Evolutionary conservation across 1,140 invertebrate species (phyloP).

Genomic region (Brachionus koreanus): DNA sequence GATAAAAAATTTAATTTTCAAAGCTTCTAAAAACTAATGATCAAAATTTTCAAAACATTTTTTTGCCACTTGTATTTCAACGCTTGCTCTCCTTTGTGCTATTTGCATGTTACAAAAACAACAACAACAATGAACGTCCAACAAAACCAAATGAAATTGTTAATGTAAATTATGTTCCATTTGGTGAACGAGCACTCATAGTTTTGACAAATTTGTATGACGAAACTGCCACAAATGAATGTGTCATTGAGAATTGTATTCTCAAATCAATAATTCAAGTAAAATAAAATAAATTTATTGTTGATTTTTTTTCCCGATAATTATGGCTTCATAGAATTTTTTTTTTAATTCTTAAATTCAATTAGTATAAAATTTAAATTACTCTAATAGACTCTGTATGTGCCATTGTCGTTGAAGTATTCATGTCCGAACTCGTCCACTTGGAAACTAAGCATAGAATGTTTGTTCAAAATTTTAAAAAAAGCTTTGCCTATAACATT

Average conservation of each 20-base stretch:
- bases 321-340: too few species aligned
- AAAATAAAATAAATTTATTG: neutral
- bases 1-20: neutral
- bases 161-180: conserved; percentile 76
- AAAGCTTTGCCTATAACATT: conserved; percentile 80
- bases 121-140: neutral
- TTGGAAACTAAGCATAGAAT: conserved; percentile 78
- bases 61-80: conserved; percentile 32
- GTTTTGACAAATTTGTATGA: conserved; percentile 78
- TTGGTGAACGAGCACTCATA: conserved; percentile 76
- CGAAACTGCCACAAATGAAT: conserved; percentile 69
- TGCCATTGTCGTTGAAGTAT: conserved; percentile 77
- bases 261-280: conserved; percentile 71
- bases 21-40: conserved; percentile 14
- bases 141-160: neutral
- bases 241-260: conserved; percentile 72
- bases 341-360: neutral
- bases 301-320: too few species aligned
- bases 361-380: conserved; percentile 42
- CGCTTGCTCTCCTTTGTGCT: neutral
- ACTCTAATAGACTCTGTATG: conserved; percentile 63
- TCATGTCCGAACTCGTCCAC: conserved; percentile 73
- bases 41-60: conserved; percentile 11
- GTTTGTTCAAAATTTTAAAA: conserved; percentile 73
- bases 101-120: conserved; percentile 28